A percentile compares a stretch with the other conserved stretches of the same genome.
phyloP scores from a whole-genome alignment of 1,140 invertebrate species.

The Plutomurus gul region DNA sequence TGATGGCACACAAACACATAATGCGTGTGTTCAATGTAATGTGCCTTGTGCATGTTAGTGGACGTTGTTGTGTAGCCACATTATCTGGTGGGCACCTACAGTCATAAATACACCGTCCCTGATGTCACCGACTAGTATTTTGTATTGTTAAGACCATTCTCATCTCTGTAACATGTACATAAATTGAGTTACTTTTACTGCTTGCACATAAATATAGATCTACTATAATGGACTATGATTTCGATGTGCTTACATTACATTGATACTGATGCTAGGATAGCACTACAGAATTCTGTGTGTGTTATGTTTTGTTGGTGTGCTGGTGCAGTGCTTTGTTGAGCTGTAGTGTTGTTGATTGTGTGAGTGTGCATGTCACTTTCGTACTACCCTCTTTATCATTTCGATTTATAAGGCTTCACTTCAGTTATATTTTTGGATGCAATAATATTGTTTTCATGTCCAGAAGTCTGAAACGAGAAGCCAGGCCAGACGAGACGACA shows the following conservation, averaged over 20 bases:
- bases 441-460: conserved; percentile 33
- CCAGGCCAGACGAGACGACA: not conserved
- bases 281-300: not conserved
- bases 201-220: conserved; percentile 4
- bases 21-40: not conserved
- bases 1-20: not conserved
- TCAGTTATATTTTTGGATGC: conserved; percentile 7
- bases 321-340: conserved; percentile 11
- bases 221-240: not conserved
- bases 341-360: conserved; percentile 26
- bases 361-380: conserved; percentile 26
- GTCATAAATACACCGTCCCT: not conserved
- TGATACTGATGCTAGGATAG: not conserved
- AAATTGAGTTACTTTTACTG: conserved; percentile 11
- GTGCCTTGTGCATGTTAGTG: conserved; percentile 4
- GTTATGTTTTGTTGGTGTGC: not conserved
- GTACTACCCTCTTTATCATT: conserved; percentile 24
- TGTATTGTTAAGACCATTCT: not conserved
- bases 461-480: not conserved
- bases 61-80: not conserved
- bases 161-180: not conserved
- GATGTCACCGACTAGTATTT: not conserved
- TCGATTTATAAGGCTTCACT: conserved; percentile 21
- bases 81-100: not conserved
- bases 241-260: not conserved